Evolutionary conservation across 1,140 invertebrate genomes (phyloP), one percentile per base, ranked within the genome.

Genomic region (Tyrophagus putrescentiae): DNA sequence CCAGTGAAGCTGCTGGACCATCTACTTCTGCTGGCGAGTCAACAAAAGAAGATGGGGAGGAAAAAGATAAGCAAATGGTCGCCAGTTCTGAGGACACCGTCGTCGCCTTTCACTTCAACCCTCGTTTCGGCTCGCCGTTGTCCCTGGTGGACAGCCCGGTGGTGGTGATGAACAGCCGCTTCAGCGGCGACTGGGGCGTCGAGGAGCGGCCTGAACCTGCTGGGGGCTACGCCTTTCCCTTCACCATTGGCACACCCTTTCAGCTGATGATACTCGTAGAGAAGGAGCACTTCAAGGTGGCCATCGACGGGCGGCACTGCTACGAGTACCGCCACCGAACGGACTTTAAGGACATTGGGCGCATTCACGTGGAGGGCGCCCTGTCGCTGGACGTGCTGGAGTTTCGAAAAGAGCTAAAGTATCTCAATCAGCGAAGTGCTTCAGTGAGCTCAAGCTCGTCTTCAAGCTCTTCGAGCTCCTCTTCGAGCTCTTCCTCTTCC

Each of bases 261-360:
- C 11, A 27, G 27, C n/a, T 54, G 52, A 54, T 54, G 52, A 54
- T 54, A 34, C 13, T 54, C n/a, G 52, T 54, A n/a, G 52, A 54
- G 13, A 27, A 7, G 52, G 52, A 54, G 32, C 13, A 18, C n/a
- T 54, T 54, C 27, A 54, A 54, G 25, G 25, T 54, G 32, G 52
- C 52, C 39, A 34, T 54, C 7, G 52, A 54, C 13, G 52, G 52
- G 3, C 1, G 31, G 4, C 52, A 54, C 25, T 31, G 7, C 11
- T 54, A n/a, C 39, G 52, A 28, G 13, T 54, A 21, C 25, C 32
- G 25, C n/a, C 52, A 54, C 25, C 52, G 27, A 13, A 18, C n/a
- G 16, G 27, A 28, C 13, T 54, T 31, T 31, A 13, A 27, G n/a
- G 52, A 54, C 39, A 54, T 54, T 31, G 28, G 52, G 32, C 52